Conservation (phyloP, 35 echinoderm and acorn worm genomes). For the Hemicentrotus pulcherrimus region DNA sequence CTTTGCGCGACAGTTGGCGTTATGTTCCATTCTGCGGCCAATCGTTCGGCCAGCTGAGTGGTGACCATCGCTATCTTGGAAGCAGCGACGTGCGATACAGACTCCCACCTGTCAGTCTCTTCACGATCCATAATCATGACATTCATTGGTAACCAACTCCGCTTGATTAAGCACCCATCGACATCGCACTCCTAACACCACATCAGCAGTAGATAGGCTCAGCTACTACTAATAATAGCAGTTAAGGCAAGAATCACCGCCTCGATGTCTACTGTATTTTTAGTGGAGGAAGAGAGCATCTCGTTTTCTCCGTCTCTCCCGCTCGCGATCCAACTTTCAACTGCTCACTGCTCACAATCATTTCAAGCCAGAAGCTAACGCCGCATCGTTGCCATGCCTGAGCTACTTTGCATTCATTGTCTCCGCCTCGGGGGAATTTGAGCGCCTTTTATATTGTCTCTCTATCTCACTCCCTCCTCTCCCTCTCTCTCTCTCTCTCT, state of each 20-base stretch:
- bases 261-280: not conserved
- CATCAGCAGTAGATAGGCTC: not conserved
- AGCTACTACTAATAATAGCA: not conserved
- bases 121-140: conserved; percentile 36
- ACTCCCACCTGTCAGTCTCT: conserved; percentile 28
- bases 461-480: conserved; percentile 35
- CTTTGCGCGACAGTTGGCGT: not conserved
- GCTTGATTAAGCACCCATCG: not conserved
- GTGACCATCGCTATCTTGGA: conserved; percentile 22
- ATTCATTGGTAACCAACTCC: conserved; percentile 8
- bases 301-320: not conserved
- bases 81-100: not conserved
- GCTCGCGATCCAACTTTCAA: conserved; percentile 1
- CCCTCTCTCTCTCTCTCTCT: conserved; percentile 32
- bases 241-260: not conserved
- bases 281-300: conserved; percentile 22
- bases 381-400: conserved; percentile 32
- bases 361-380: not conserved
- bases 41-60: conserved; percentile 4
- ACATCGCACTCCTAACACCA: not conserved
- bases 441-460: conserved; percentile 24
- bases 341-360: not conserved
- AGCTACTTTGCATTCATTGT: conserved; percentile 41
- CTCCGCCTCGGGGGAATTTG: not conserved
- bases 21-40: conserved; percentile 7